Percentiles rank a stretch among this genome's conserved stretches.
Evolutionary conservation across 2,113 vertebrate genomes (phyloP).

Genomic region (Colius striatus): DNA sequence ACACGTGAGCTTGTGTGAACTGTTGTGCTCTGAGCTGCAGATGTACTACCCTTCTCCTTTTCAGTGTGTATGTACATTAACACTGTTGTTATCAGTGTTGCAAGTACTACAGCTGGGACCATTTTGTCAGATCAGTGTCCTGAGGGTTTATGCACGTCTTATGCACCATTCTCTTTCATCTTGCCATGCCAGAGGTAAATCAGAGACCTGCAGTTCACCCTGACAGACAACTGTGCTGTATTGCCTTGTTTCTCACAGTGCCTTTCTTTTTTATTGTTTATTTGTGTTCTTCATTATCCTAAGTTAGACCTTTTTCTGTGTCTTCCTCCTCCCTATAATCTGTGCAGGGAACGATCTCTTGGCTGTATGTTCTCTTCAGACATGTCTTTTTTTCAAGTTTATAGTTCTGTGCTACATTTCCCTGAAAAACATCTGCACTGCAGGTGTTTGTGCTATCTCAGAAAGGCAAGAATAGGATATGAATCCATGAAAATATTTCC

Average conservation of each 20-base stretch:
- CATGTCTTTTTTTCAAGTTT: not conserved
- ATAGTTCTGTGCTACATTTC: not conserved
- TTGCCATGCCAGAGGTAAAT: not conserved
- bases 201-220: not conserved
- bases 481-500: not conserved
- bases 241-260: not conserved
- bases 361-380: not conserved
- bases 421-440: not conserved
- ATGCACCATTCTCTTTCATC: not conserved
- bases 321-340: not conserved
- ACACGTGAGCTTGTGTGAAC: not conserved
- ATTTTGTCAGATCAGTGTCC: rapidly evolving
- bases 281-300: not conserved
- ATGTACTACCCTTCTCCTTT: not conserved
- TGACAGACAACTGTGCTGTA: not conserved
- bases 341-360: not conserved
- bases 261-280: not conserved
- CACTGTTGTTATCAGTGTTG: not conserved
- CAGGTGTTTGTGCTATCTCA: not conserved
- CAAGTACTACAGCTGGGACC: not conserved
- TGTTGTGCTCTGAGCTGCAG: not conserved
- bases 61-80: rapidly evolving
- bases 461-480: not conserved
- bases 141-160: rapidly evolving
- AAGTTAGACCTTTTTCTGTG: not conserved